Evolutionary conservation across 2,888 invertebrate species (phyloP), one percentile per base, ranked within the genome.

Genomic region (Eupithecia inturbata): DNA sequence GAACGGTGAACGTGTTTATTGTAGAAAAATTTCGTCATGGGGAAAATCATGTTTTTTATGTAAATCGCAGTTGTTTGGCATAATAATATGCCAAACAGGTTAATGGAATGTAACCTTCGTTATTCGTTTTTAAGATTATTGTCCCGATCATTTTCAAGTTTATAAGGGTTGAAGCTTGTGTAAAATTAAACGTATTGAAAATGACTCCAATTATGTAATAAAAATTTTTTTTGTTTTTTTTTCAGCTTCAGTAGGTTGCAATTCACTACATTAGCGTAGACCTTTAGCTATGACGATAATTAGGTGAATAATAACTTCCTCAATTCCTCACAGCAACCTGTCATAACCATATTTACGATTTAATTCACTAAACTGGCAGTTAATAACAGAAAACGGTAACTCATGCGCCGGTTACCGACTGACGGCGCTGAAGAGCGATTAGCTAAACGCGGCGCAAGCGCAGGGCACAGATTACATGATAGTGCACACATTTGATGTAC

Each of bases 381-480:
- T 45, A 68, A 75, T 77, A 71, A 73, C 70, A 60, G 22, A 28
- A 60, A 73, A 66, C 36, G 39, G 72, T 77, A 72, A 73, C 73
- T 73, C 73, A 75, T 28, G n/a, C 10, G 6, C 26, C 41, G 53
- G 53, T 74, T 68, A 72, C 66, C 26, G 49, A 28, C 49, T 28
- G 68, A 71, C 26, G 49, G 39, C 62, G 22, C 64, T 66, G n/a
- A 22, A 70, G 71, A 41, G 62, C 64, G 70, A 74, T 76, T 78
- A 76, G 77, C 64, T 70, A 49, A 70, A 72, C 67, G 68, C 63
- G 26, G 60, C 72, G 67, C 72, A 53, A 31, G 41, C 66, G 39
- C 66, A n/a, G 12, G 57, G 5, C 26, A 26, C 4, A 12, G 57
- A 57, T 57, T 57, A 5, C 5, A 57, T 14, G 3, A 57, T 57